Evolutionary conservation across 2,113 vertebrate genomes (phyloP).

Genomic region (Tretioscincus oriximinensis): DNA sequence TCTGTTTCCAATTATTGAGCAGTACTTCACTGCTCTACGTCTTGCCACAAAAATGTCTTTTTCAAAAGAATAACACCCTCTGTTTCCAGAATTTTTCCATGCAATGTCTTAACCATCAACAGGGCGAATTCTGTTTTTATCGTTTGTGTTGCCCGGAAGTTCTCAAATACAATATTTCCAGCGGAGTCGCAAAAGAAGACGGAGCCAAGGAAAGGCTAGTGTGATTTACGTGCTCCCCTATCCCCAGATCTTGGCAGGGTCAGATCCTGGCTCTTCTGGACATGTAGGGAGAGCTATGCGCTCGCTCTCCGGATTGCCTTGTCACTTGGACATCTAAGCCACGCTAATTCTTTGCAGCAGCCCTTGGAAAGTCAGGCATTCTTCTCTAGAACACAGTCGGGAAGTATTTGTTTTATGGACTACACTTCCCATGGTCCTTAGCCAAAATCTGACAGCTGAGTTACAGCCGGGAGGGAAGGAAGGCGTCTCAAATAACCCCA

Average conservation of each 20-base stretch:
- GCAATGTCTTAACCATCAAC: slow-evolving; percentile 1
- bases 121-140: slow-evolving; percentile 1
- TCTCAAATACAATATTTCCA: not conserved
- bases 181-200: not conserved
- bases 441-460: too few species aligned
- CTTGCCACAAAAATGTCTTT: slow-evolving; percentile 20
- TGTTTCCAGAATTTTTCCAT: not conserved
- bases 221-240: not conserved
- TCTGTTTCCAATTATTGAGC: slow-evolving; percentile 18
- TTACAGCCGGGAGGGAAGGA: too few species aligned
- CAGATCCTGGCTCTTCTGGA: too few species aligned
- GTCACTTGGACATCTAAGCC: not conserved
- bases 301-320: not conserved
- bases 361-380: not conserved
- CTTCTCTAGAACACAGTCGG: not conserved
- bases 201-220: not conserved
- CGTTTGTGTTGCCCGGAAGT: not conserved
- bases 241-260: not conserved
- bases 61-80: not conserved
- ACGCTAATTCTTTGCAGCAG: not conserved
- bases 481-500: too few species aligned
- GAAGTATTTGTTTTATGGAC: too few species aligned
- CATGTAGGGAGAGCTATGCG: not conserved
- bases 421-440: too few species aligned
- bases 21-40: not conserved